A percentile compares a stretch with the other conserved stretches of the same genome.
Evolutionary conservation across 2,113 vertebrate species (phyloP).

Genomic region (Chionodraco myersi): DNA sequence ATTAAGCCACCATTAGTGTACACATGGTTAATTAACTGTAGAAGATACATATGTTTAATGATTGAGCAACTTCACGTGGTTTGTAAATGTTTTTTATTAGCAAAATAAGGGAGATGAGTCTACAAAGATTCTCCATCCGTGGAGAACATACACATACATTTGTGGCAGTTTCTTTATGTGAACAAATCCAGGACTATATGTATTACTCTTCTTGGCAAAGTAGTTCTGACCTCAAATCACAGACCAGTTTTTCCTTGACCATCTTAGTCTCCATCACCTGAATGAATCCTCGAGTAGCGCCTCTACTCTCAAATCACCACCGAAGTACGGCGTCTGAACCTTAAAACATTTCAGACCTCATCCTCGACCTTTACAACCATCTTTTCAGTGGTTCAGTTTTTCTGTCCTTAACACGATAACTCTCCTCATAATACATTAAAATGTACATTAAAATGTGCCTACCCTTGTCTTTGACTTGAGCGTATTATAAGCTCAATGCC

Average conservation of each 20-base stretch:
- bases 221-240: slow-evolving; percentile 38
- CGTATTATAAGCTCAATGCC: slow-evolving; percentile 47
- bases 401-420: slow-evolving; percentile 24
- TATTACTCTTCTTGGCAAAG: slow-evolving; percentile 45
- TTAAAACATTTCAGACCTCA: slow-evolving; percentile 33
- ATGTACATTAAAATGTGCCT: slow-evolving; percentile 75
- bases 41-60: not conserved
- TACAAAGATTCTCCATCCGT: slow-evolving; percentile 81
- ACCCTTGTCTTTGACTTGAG: slow-evolving; percentile 51
- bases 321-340: slow-evolving; percentile 1
- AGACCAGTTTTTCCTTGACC: slow-evolving; percentile 40
- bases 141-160: slow-evolving; percentile 74
- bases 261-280: slow-evolving; percentile 3
- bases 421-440: slow-evolving; percentile 67
- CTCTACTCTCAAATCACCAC: not conserved
- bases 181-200: slow-evolving; percentile 52
- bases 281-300: slow-evolving; percentile 15
- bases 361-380: slow-evolving; percentile 30
- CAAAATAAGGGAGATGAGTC: slow-evolving; percentile 87
- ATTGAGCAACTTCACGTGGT: slow-evolving; percentile 23
- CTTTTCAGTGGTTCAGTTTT: slow-evolving; percentile 23
- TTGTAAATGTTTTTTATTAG: slow-evolving; percentile 86
- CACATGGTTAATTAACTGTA: not conserved
- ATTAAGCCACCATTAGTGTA: not conserved
- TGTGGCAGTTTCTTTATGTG: slow-evolving; percentile 78